A percentile compares a stretch with the other conserved stretches of the same genome.
phyloP scores from a whole-genome alignment of 2,888 invertebrate species.

The Pterobdella sp. region DNA sequence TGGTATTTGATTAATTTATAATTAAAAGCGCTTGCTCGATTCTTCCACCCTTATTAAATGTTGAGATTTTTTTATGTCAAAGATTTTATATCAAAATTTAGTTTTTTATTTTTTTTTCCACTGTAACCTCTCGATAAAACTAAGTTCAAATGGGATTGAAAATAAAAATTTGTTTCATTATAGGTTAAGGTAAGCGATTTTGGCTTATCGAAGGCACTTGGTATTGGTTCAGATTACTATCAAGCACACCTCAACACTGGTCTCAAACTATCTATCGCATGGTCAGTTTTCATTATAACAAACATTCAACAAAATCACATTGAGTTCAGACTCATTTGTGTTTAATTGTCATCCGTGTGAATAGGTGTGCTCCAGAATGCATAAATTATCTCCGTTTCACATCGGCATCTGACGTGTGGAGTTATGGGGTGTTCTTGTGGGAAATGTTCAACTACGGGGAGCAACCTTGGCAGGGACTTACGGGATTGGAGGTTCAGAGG shows the following conservation, averaged over 20 bases:
- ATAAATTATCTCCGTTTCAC: slow-evolving; percentile 92
- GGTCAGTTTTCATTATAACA: slow-evolving; percentile 57
- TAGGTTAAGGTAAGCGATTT: slow-evolving; percentile 91
- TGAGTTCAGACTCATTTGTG: no score
- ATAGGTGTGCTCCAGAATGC: slow-evolving; percentile 90
- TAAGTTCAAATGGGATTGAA: no score
- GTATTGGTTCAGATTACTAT: slow-evolving; percentile 96
- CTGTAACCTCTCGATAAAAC: no score
- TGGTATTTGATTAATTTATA: no score
- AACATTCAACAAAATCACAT: background rate
- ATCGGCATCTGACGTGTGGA: slow-evolving; percentile 94
- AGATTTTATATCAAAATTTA: no score
- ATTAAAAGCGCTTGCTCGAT: no score
- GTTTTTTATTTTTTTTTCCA: no score
- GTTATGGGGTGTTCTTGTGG: slow-evolving; percentile 95
- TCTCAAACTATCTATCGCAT: slow-evolving; percentile 91
- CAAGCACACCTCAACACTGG: slow-evolving; percentile 96
- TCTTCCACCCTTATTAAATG: no score
- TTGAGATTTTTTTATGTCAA: no score
- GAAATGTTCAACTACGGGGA: slow-evolving; percentile 98
- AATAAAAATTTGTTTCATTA: no score
- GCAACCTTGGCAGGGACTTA: slow-evolving; percentile 72
- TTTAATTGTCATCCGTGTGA: no score
- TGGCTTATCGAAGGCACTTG: slow-evolving; percentile 85
- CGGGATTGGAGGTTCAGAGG: slow-evolving; percentile 48